Evolutionary conservation across 53 echinoderm and acorn worm species (phyloP).

Genomic region (Zoroaster sp.): DNA sequence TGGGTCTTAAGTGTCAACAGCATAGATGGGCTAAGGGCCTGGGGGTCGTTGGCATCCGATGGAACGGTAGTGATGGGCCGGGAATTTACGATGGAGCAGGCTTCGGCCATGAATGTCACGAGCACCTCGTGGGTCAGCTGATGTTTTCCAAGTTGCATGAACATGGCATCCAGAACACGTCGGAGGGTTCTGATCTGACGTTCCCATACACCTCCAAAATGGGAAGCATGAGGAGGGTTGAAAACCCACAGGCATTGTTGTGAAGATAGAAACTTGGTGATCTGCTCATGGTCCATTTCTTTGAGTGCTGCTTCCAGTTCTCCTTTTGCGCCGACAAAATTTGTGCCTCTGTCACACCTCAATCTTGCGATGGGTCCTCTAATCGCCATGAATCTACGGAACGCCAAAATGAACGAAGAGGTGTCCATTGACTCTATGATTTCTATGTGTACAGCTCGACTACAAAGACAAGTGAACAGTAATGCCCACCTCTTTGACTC

Average conservation of each 20-base stretch:
- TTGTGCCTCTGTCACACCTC: conserved; percentile 42
- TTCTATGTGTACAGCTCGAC: conserved; percentile 33
- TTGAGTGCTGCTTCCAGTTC: no score
- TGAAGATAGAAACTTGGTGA: no score
- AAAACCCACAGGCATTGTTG: neutral
- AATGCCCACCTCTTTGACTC: conserved; percentile 51
- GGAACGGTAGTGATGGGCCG: conserved; percentile 33
- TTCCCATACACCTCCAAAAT: conserved; percentile 63
- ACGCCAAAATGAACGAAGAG: conserved; percentile 14
- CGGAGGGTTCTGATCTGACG: conserved; percentile 48
- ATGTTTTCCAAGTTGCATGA: conserved; percentile 35
- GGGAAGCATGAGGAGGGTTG: conserved; percentile 58
- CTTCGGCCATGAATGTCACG: conserved; percentile 48
- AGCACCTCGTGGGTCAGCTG: conserved; percentile 48
- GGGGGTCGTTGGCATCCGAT: conserved; percentile 50
- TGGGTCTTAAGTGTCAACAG: conserved; percentile 30
- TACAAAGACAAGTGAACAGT: conserved; percentile 47
- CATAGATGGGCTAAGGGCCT: conserved; percentile 24
- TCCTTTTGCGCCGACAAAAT: no score
- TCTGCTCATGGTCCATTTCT: no score
- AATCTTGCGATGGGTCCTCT: conserved; percentile 12
- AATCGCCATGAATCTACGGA: conserved; percentile 20
- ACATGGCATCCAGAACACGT: conserved; percentile 53
- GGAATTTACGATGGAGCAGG: conserved; percentile 48
- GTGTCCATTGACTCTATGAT: conserved; percentile 53